Base-by-base conservation (phyloP, 2,888 invertebrate genomes). In the Hemicrepidius hirtus region DNA sequence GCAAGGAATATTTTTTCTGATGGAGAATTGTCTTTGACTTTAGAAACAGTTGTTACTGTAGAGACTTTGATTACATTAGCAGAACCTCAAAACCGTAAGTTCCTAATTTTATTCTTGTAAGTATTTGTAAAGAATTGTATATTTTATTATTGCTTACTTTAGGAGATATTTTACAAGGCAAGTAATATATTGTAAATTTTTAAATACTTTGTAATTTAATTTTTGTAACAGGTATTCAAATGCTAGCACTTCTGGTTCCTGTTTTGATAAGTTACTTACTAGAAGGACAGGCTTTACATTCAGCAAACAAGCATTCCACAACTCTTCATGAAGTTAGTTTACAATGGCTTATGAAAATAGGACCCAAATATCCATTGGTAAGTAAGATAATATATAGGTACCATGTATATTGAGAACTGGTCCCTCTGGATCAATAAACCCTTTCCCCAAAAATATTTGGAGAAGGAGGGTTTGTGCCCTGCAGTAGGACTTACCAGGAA, bases 291-390 rank as follows among this genome's bases (percentile, higher is more conserved):
- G 91, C 91, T 79, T 82, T 92, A 41, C 88, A 89, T 77, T 87
- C 88, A 46, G 87, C 90, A 35, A 89, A 90, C 70, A 90, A 92
- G 77, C 91, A 92, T 84, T 91, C 90, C 44, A 88, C 91, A 41
- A 89, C 91, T 60, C 88, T 98, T 46, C 98, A 98, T 85, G 97
- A 98, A 77, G 93, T 94, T 80, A 95, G 96, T 75, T 90, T 99
- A 78, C 93, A 95, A 78, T 94, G 95, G 91, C 90, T 99, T 16
- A 96, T 96, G 85, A 93, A 94, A 82, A 94, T 98, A 79, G 98
- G 97, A 0, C 97, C 97, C 0, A 94, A 94, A 83, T 95, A 97
- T 88, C 97, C 97, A 18, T 93, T 95, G 90, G 94, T 93, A 78
- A 76, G 53, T 62, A 32, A 35, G n/a, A n/a, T 24, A 24, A 24